A percentile compares a stretch with the other conserved stretches of the same genome.
These are phyloP conservation scores for Coecobrya sp. DNA, from an alignment of 2,888 invertebrate species.

Conservation along the genomic window DNA sequence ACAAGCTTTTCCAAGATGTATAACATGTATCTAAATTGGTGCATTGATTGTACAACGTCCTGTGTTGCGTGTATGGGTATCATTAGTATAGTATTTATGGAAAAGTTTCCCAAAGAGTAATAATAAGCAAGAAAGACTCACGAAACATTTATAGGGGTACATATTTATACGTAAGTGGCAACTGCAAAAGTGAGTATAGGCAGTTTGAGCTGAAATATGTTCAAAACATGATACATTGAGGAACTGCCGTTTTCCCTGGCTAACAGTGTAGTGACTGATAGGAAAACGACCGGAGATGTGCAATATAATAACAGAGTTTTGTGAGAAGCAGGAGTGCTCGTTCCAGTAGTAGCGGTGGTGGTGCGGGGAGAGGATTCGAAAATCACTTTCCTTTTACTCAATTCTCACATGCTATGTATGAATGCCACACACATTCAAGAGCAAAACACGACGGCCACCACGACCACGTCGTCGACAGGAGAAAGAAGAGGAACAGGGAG, in stretches of 20 bases:
- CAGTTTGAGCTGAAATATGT: not conserved
- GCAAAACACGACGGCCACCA: conserved; percentile 42
- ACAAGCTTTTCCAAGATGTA: not conserved
- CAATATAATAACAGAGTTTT: conserved; percentile 65
- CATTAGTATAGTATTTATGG: conserved; percentile 29
- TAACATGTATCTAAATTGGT: not conserved
- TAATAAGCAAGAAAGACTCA: not conserved
- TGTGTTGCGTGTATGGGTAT: not conserved
- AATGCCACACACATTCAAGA: conserved; percentile 57
- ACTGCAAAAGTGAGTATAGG: not conserved
- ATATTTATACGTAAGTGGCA: not conserved
- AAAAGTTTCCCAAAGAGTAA: not conserved
- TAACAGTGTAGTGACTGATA: conserved; percentile 36
- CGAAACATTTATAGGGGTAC: not conserved
- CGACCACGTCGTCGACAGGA: conserved; percentile 39
- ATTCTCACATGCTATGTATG: conserved; percentile 43
- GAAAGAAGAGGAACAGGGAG: conserved; percentile 50
- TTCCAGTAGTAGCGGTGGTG: not conserved
- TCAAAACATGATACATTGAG: conserved; percentile 47
- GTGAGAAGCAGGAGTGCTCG: conserved; percentile 25
- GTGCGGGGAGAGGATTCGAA: conserved; percentile 63
- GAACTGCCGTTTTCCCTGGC: conserved; percentile 39
- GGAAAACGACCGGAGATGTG: conserved; percentile 72
- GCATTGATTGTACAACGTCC: not conserved
- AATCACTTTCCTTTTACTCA: conserved; percentile 67